A percentile compares a stretch with the other conserved stretches of the same genome.
These are phyloP conservation scores for Drymonia ruficornis DNA, from an alignment of 2,888 invertebrate genomes.

Conservation along the genomic window DNA sequence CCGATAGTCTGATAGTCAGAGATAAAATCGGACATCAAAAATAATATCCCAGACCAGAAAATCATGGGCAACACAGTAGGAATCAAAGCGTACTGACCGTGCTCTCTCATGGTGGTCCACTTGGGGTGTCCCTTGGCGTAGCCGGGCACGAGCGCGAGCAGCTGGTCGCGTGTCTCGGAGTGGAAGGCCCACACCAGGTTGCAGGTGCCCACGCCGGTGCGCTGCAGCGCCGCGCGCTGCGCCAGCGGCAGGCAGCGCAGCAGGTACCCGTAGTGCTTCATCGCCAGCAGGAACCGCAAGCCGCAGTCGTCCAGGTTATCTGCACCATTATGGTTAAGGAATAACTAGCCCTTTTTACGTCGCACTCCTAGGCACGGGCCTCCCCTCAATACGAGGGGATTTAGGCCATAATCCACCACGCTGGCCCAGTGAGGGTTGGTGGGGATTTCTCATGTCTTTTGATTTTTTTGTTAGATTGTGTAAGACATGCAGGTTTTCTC, in stretches of 20 bases:
- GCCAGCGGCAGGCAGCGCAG: slow-evolving; percentile 96
- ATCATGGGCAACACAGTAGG: too few relatives aligned
- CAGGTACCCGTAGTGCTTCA: slow-evolving; percentile 98
- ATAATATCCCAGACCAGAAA: too few relatives aligned
- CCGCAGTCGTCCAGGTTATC: slow-evolving; percentile 99
- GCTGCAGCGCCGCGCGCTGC: slow-evolving; percentile 94
- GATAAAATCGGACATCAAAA: too few relatives aligned
- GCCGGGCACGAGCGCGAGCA: slow-evolving; percentile 94
- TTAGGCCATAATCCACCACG: too few relatives aligned
- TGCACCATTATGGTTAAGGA: slow-evolving; percentile 45
- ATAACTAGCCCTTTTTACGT: too few relatives aligned
- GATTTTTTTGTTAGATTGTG: too few relatives aligned
- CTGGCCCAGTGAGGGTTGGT: too few relatives aligned
- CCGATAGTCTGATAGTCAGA: too few relatives aligned
- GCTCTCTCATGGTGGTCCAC: slow-evolving; percentile 95
- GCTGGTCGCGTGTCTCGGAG: slow-evolving; percentile 98
- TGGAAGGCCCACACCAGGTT: slow-evolving; percentile 99
- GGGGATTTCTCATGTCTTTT: too few relatives aligned
- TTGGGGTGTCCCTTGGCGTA: slow-evolving; percentile 93
- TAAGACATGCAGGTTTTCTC: too few relatives aligned
- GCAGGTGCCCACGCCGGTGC: slow-evolving; percentile 93
- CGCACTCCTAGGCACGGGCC: too few relatives aligned
- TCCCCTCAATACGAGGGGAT: too few relatives aligned
- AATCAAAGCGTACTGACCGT: slow-evolving; percentile 79
- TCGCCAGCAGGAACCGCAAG: slow-evolving; percentile 96